Base-by-base conservation (phyloP, 1,140 invertebrate species). In the Meloidogyne exigua region DNA sequence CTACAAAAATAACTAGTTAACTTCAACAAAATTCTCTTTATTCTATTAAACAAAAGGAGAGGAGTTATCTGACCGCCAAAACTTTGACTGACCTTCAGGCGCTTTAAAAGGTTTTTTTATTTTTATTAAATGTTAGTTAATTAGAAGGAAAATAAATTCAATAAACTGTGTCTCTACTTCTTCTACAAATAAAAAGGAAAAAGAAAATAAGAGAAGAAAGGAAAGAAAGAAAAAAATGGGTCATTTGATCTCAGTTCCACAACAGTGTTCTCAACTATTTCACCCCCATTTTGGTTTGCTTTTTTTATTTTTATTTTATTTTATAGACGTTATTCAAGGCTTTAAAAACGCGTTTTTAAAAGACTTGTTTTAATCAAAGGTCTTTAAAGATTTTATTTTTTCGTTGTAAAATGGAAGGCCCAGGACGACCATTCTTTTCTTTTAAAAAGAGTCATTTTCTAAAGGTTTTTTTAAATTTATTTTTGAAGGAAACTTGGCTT, bases 281-380 rank as follows among this genome's bases (percentile, higher is more conserved):
- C 49, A 57, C 21, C 18, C 49, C 18, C 49, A 18, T 57, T 57
- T 57, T 57, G 49, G 49, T 57, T 57, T n/a, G 49, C n/a, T 57
- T 57, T n/a, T 57, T 57, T 57, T 57, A n/a, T n/a, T 57, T n/a
- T n/a, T 57, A 57, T n/a, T n/a, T n/a, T 49, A n/a, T 49, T n/a
- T 49, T 32, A 32, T 32, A 32, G 28, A n/a, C n/a, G n/a, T n/a
- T 32, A 32, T 32, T 32, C 42, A 13, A 44, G 15, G 15, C 42
- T 13, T 12, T 12, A 44, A 13, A 44, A 11, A 49, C 5, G 18
- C 44, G 5, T 49, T 13, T 18, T 49, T 49, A 18, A 18, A 5
- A 18, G 44, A 15, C n/a, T n/a, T n/a, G n/a, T n/a, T n/a, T n/a
- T n/a, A n/a, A n/a, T n/a, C n/a, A n/a, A n/a, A n/a, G n/a, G n/a